phyloP scores from a whole-genome alignment of 2,888 invertebrate genomes.

The Hydropsyche betteni region DNA sequence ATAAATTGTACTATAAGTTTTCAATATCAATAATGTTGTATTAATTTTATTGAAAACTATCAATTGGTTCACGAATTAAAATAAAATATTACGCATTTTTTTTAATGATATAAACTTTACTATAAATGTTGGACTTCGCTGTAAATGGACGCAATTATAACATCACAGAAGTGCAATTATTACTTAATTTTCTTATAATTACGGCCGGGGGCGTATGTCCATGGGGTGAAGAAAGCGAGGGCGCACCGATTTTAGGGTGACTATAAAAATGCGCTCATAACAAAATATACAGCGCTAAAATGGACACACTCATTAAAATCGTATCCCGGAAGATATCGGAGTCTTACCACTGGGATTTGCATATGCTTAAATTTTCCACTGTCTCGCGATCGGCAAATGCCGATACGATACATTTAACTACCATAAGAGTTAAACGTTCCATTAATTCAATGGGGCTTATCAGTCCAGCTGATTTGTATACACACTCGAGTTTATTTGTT shows the following conservation, averaged over 20 bases:
- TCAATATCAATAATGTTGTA: neutral
- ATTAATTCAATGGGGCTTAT: constrained; percentile 19
- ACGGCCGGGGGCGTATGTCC: neutral
- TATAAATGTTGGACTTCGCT: neutral
- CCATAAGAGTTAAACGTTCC: constrained; percentile 18
- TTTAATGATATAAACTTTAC: neutral
- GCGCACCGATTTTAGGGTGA: neutral
- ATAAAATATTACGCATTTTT: constrained; percentile 32
- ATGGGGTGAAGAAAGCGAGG: neutral
- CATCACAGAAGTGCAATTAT: constrained; percentile 28
- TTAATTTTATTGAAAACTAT: neutral
- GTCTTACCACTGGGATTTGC: constrained; percentile 4
- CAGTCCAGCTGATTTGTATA: constrained; percentile 16
- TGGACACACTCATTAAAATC: neutral
- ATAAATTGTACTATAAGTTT: too few relatives aligned
- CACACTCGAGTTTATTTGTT: constrained; percentile 2
- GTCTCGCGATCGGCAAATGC: constrained; percentile 7
- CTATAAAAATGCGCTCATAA: neutral
- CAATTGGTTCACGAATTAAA: constrained; percentile 34
- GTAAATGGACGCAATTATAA: constrained; percentile 17
- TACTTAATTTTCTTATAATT: constrained; percentile 32
- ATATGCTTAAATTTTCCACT: constrained; percentile 2
- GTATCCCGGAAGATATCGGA: neutral
- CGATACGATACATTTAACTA: constrained; percentile 20
- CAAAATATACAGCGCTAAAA: neutral